Base-by-base conservation (phyloP, 1,140 invertebrate genomes). In the Heterodera carotae region DNA sequence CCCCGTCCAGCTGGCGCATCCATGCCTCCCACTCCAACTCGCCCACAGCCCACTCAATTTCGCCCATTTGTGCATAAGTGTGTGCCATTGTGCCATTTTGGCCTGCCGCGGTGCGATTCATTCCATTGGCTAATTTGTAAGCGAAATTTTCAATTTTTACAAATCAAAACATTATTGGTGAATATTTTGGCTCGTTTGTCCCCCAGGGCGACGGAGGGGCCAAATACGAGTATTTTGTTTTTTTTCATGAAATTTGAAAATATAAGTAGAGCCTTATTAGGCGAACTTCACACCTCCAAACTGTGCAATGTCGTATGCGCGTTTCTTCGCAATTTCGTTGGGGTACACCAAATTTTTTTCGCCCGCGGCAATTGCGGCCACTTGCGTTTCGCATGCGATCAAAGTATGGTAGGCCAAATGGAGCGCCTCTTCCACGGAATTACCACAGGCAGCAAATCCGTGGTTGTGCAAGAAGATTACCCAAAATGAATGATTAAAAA, bases 1-100 rank as follows among this genome's bases (percentile, higher is more conserved):
- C 94, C 90, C 97, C 98, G 88, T 99, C 97, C 67, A 99, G 89
- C 91, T 95, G 94, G 72, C 97, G 90, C 96, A 99, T 99, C 34
- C 96, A 91, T 5, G 95, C 95, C 88, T 99, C 97, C 89, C 98
- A 99, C 89, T 98, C 95, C 76, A 97, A 91, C 83, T 97, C 94
- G 69, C 96, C 96, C 53, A 94, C 92, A 92, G 86, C 91, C 91
- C 34, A 91, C 85, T 31, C 90, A 89, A 3, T 82, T 69, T 33
- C 56, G 33, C 36, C 84, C 79, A 68, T 85, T 84, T 25, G 79
- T 84, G 74, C 82, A n/a, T 29, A 66, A 5, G 59, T 75, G 34
- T 92, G 88, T 93, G 92, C 94, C 94, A 98, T 79, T 92, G 92
- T 85, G 77, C 86, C 73, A 86, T 87, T 62, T 71, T 73, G 25